Conservation (phyloP, 1,140 invertebrate genomes). For the Drosophila azteca region DNA sequence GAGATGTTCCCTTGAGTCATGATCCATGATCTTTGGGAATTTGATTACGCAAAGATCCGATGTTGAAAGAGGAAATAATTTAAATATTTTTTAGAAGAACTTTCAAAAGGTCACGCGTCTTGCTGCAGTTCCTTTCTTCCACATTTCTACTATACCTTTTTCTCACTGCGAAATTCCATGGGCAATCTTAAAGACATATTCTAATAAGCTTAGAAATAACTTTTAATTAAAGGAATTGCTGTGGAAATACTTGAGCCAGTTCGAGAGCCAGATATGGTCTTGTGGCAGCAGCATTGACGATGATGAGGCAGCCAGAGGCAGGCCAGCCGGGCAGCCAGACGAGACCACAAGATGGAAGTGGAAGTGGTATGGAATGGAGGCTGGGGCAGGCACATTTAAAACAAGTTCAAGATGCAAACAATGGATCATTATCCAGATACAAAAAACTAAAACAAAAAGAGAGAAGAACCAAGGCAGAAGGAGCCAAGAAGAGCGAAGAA, state of each 20-base stretch:
- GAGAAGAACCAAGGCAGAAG: conserved; percentile 3
- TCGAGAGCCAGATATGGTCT: conserved; percentile 52
- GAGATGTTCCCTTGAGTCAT: too few relatives aligned
- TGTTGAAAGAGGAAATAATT: background rate
- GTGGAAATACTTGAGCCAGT: conserved; percentile 35
- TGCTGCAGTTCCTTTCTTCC: too few relatives aligned
- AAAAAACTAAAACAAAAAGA: conserved; percentile 40
- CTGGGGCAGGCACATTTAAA: conserved; percentile 70
- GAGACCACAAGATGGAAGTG: conserved; percentile 60
- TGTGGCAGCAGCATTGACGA: conserved; percentile 48
- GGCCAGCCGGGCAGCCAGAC: conserved; percentile 7
- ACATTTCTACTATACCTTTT: too few relatives aligned
- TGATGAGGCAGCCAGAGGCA: conserved; percentile 43
- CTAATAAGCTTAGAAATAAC: conserved; percentile 60
- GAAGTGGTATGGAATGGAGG: conserved; percentile 6
- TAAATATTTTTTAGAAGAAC: too few relatives aligned
- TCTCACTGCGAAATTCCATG: too few relatives aligned
- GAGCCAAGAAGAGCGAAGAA: conserved; percentile 35
- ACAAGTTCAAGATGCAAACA: conserved; percentile 82
- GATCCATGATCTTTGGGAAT: too few relatives aligned
- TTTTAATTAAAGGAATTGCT: conserved; percentile 52
- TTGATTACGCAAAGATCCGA: background rate
- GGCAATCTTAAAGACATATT: conserved; percentile 17
- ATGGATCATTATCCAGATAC: conserved; percentile 78
- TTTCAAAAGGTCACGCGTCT: too few relatives aligned